phyloP scores from a whole-genome alignment of 2,888 invertebrate species.

The Drymonia ruficornis region DNA sequence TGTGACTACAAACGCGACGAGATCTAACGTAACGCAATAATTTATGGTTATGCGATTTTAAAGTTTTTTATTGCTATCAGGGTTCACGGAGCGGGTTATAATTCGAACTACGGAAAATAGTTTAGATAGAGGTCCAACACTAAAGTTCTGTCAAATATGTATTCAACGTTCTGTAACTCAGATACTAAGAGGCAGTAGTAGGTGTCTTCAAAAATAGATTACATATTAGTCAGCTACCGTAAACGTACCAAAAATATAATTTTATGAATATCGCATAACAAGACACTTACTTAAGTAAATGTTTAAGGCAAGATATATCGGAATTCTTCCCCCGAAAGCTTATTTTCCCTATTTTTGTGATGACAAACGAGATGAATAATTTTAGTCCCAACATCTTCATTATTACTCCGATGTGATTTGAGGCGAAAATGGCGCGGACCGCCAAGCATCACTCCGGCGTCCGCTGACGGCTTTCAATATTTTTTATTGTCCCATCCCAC shows the following conservation, averaged over 20 bases:
- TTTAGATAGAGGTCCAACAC: no score
- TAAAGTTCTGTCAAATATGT: no score
- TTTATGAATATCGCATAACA: no score
- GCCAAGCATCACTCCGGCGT: conserved; percentile 16
- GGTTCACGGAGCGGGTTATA: background rate
- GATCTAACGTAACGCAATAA: background rate
- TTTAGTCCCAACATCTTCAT: background rate
- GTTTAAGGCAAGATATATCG: no score
- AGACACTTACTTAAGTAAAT: no score
- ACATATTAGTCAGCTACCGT: no score
- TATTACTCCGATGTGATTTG: conserved; percentile 21
- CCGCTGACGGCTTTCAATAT: conserved; percentile 14
- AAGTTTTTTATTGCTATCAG: background rate
- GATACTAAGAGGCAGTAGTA: no score
- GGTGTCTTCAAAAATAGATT: no score
- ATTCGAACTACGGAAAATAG: background rate
- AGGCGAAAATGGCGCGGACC: conserved; percentile 12
- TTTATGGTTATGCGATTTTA: background rate
- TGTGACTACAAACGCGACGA: background rate
- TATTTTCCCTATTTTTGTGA: background rate
- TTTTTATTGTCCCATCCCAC: conserved; percentile 22
- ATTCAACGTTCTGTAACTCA: no score
- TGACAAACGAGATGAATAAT: conserved; percentile 8
- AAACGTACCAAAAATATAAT: no score
- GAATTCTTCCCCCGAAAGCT: background rate